Conservation (phyloP, 2,113 vertebrate species). For the Myotis davidii region DNA sequence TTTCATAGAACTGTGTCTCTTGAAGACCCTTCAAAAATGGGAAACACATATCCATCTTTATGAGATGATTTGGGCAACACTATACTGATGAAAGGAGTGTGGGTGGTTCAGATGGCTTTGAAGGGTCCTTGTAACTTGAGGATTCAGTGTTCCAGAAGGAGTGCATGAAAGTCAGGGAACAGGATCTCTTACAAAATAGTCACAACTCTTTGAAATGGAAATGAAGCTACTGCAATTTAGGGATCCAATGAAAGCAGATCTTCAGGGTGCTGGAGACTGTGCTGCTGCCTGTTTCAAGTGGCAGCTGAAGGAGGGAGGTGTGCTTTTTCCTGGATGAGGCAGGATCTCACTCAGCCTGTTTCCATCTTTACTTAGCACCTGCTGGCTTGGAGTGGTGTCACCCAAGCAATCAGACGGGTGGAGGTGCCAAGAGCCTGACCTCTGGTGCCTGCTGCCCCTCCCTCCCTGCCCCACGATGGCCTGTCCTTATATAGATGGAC, state of each 20-base stretch:
- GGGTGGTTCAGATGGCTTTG: constrained; percentile 53
- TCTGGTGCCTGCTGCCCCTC: constrained; percentile 64
- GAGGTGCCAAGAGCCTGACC: constrained; percentile 81
- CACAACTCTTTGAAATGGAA: constrained; percentile 74
- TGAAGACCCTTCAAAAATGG: constrained; percentile 44
- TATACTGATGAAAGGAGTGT: constrained; percentile 51
- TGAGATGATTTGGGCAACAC: not conserved
- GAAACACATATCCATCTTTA: constrained; percentile 45
- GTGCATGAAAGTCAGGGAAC: constrained; percentile 71
- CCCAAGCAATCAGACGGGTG: constrained; percentile 81
- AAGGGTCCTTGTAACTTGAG: constrained; percentile 71
- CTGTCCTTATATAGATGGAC: constrained; percentile 86
- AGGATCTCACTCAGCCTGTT: constrained; percentile 82
- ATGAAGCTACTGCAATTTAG: constrained; percentile 61
- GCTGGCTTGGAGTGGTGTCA: constrained; percentile 79
- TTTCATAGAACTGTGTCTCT: constrained; percentile 45
- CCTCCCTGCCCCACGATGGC: constrained; percentile 50
- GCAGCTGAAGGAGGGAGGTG: constrained; percentile 41
- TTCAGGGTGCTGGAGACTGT: constrained; percentile 54
- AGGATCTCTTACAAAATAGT: constrained; percentile 68
- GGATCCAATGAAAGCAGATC: constrained; percentile 63
- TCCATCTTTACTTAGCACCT: constrained; percentile 83
- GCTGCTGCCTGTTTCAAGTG: constrained; percentile 25
- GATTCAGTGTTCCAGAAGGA: constrained; percentile 18
- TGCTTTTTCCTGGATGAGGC: constrained; percentile 79